These are phyloP conservation scores for Pseudopipra pipra DNA, from an alignment of 2,113 vertebrate species.

Conservation along the genomic window DNA sequence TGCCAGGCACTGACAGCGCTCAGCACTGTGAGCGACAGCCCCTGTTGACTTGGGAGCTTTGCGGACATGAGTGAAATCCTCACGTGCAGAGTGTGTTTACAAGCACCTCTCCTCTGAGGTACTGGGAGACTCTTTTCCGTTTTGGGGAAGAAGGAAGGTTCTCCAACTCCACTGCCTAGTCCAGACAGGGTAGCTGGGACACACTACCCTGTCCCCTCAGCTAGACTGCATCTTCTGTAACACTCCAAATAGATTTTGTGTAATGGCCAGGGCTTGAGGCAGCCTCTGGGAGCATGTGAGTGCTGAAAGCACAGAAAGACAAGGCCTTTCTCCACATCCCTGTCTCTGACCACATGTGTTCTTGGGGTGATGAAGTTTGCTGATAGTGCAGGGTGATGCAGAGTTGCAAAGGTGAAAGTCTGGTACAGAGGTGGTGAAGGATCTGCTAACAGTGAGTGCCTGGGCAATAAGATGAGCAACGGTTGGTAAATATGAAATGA, in stretches of 20 bases:
- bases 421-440: not conserved
- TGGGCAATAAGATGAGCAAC: not conserved
- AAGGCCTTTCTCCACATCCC: not conserved
- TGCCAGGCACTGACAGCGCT: not conserved
- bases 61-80: not conserved
- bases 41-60: fast-evolving
- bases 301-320: not conserved
- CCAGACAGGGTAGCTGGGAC: not conserved
- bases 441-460: not conserved
- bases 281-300: not conserved
- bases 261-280: not conserved
- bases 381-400: not conserved
- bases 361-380: not conserved
- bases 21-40: not conserved
- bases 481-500: not conserved
- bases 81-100: not conserved
- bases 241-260: not conserved
- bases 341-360: not conserved
- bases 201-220: not conserved
- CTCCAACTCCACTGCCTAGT: not conserved
- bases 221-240: not conserved
- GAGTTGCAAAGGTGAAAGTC: not conserved
- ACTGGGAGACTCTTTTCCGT: not conserved
- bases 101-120: not conserved
- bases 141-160: not conserved